Base-by-base conservation (phyloP, 1,140 invertebrate genomes). In the Drosophila ananassae region DNA sequence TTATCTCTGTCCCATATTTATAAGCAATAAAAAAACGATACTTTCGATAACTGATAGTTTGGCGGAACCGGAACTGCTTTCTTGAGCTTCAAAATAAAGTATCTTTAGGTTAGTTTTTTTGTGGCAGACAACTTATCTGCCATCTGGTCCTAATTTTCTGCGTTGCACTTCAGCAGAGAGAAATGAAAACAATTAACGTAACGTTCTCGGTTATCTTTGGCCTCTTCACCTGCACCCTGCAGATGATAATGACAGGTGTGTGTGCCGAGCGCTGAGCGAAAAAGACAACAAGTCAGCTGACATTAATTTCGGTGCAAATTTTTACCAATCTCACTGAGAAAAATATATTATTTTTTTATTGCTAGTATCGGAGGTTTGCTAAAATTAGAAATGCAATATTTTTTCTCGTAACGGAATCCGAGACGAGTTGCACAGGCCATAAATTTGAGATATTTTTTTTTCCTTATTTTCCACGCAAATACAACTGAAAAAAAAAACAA, bases 201-300 rank as follows among this genome's bases (percentile, higher is more conserved):
- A 22, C 25, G 63, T 67, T 67, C 28, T 52, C 8, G 63, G 21
- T 67, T 67, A 67, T 67, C 63, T 52, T 39, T 52, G 6, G 12
- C 30, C 51, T 50, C 30, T 56, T 69, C 44, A 69, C 44, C 66
- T 56, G 63, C 51, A 48, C 69, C 44, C 66, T 56, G 63, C 51
- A 48, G 64, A 67, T 67, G 66, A 37, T 34, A 21, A 34, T 73
- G 30, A 57, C 57, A 82, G 75, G 68, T 73, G 68, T 73, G 64
- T 37, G 51, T 73, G 52, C 44, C 34, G 12, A 51, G 25, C 25
- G 12, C 34, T 17, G 28, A n/a, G 60, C 34, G 22, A 10, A 34
- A 44, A 24, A 10, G 17, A 30, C 58, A 74, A 58, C 54, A 44
- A 59, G 83, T 82, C 83, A 87, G 82, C 82, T 87, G 83, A 87